Conservation (phyloP, 2,797 vertebrate species). For the Falco cherrug region DNA sequence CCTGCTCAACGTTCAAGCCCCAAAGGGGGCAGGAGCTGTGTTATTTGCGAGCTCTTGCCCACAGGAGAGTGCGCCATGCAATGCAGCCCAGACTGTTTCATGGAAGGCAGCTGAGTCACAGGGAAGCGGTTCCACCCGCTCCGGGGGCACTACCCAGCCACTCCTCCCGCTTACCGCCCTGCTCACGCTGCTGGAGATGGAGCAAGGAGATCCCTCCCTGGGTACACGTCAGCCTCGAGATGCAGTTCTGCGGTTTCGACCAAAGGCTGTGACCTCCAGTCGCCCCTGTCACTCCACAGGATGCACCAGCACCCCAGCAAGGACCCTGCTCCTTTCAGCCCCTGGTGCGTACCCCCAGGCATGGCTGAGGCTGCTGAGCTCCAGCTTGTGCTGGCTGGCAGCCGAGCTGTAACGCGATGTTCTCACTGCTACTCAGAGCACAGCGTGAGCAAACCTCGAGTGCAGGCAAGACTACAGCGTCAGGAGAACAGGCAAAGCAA, state of each 20-base stretch:
- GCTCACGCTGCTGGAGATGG: accelerated
- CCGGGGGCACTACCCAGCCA: accelerated
- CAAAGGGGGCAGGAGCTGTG: accelerated
- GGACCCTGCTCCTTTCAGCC: neutral
- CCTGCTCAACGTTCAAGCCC: neutral
- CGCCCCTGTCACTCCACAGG: neutral
- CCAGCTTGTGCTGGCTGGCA: accelerated
- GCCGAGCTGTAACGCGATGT: neutral
- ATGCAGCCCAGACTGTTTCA: neutral
- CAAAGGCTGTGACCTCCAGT: neutral
- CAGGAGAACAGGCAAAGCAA: neutral
- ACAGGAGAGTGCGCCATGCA: neutral
- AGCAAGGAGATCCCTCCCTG: neutral
- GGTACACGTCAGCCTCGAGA: accelerated
- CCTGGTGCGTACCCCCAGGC: neutral
- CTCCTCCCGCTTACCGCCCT: neutral
- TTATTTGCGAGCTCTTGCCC: neutral
- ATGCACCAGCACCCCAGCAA: neutral
- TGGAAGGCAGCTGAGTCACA: neutral
- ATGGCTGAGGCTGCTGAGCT: accelerated
- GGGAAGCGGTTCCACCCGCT: neutral
- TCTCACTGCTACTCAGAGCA: neutral
- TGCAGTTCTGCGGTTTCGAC: accelerated
- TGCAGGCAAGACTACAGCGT: accelerated
- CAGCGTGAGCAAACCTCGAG: accelerated